A percentile compares a stretch with the other conserved stretches of the same genome.
Evolutionary conservation across 2,113 vertebrate genomes (phyloP).

Genomic region (Cyprinus carpio): DNA sequence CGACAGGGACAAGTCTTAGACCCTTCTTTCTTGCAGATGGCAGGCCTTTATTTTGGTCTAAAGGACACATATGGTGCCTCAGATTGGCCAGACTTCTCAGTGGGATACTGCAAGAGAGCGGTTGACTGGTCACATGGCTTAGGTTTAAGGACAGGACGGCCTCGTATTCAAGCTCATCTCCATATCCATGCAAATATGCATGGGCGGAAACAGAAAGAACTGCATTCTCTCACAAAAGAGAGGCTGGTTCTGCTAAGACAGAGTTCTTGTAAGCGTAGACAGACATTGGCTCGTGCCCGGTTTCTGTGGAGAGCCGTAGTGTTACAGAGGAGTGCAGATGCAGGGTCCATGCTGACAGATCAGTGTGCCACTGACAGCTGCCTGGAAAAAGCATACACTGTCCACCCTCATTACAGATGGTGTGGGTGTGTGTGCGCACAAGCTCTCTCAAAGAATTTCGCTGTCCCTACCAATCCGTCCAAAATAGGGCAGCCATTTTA

Average conservation of each 20-base stretch:
- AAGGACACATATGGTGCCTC: slow-evolving; percentile 37
- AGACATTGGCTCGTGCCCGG: slow-evolving; percentile 28
- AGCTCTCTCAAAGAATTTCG: slow-evolving; percentile 47
- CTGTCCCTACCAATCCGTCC: slow-evolving; percentile 35
- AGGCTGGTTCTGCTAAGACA: slow-evolving; percentile 27
- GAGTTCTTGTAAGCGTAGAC: slow-evolving; percentile 33
- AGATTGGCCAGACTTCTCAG: slow-evolving; percentile 34
- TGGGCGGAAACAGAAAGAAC: neutral
- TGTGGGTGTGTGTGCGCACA: slow-evolving; percentile 17
- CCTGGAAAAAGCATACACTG: slow-evolving; percentile 54
- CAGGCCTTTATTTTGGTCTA: slow-evolving; percentile 55
- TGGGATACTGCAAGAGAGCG: slow-evolving; percentile 29
- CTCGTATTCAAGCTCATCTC: slow-evolving; percentile 22
- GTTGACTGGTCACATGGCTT: slow-evolving; percentile 43
- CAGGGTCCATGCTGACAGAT: slow-evolving; percentile 61
- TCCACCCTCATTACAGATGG: slow-evolving; percentile 49
- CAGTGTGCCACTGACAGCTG: slow-evolving; percentile 60
- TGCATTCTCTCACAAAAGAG: slow-evolving; percentile 15
- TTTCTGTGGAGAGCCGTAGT: slow-evolving; percentile 35
- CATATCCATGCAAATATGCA: slow-evolving; percentile 28
- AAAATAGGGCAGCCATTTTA: slow-evolving; percentile 51
- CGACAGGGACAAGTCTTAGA: slow-evolving; percentile 51
- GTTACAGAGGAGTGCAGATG: slow-evolving; percentile 59
- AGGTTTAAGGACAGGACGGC: neutral
- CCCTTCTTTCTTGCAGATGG: slow-evolving; percentile 26